Evolutionary conservation across 2,888 invertebrate genomes (phyloP), one percentile per base, ranked within the genome.

Genomic region (Hemaris fuciformis): DNA sequence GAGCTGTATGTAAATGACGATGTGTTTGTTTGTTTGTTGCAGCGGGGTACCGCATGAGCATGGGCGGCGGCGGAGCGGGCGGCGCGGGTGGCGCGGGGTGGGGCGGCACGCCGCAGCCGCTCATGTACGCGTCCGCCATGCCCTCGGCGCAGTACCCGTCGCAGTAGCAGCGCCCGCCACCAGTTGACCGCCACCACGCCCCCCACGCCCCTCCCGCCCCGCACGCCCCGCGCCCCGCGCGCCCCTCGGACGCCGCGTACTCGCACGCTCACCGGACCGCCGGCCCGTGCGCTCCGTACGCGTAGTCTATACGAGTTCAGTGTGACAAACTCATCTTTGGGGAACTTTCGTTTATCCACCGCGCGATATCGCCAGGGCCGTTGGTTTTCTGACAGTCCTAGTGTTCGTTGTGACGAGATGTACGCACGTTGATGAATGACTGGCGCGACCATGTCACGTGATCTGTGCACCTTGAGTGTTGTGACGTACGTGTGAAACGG

Each of bases 71-170:
- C 64, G 81, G 78, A 58, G 81, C 90, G 64, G 93, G 93, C 62
- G 89, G 91, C 64, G 76, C 74, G 66, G 81, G 80, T 68, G 81
- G 78, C 69, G 91, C 91, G 42, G 88, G 89, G 66, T 88, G 93
- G 80, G 92, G 93, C 72, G 94, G 94, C 71, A 93, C 92, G 74
- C 93, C 94, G 83, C 91, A 94, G 86, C 94, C 94, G 78, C 93
- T 94, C 70, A 94, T 96, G 95, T 96, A 95, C 85, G 95, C 97
- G 94, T 96, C 96, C 83, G 96, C 96, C 80, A 96, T 97, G 93
- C 97, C 96, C 85, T 96, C 96, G 78, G 89, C 88, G 80, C 95
- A 97, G 93, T 97, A 97, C 93, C 97, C 96, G 82, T 95, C 96
- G 88, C 97, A 97, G 96, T 97, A 96, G 95, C 79, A 65, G 65